Evolutionary conservation across 1,140 invertebrate genomes (phyloP).

Genomic region (Macrobrachium rosenbergii): DNA sequence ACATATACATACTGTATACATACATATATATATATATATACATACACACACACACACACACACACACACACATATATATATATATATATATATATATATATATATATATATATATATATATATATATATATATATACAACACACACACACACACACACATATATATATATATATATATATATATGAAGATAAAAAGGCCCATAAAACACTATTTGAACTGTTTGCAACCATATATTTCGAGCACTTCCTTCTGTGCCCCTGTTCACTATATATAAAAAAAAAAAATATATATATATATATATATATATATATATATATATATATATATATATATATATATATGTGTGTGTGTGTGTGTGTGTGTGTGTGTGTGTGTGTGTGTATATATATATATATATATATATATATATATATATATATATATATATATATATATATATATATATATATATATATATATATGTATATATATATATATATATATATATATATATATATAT

Average conservation of each 20-base stretch:
- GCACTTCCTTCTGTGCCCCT: no score
- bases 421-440: background rate
- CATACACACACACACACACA: conserved; percentile 5
- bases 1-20: no score
- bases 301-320: background rate
- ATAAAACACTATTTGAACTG: no score
- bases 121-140: background rate
- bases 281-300: background rate
- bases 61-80: background rate
- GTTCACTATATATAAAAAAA: no score
- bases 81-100: background rate
- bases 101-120: background rate
- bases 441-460: no score
- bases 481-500: background rate
- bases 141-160: no score
- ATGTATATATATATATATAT: no score
- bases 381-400: conserved; percentile 19
- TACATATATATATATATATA: no score
- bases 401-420: conserved; percentile 24
- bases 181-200: no score
- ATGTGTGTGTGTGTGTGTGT: background rate
- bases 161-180: no score
- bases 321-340: background rate
- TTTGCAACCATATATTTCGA: no score
- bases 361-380: background rate